A percentile compares a stretch with the other conserved stretches of the same genome.
Evolutionary conservation across 2,797 vertebrate genomes (phyloP).

Genomic region (Garrulus glandarius): DNA sequence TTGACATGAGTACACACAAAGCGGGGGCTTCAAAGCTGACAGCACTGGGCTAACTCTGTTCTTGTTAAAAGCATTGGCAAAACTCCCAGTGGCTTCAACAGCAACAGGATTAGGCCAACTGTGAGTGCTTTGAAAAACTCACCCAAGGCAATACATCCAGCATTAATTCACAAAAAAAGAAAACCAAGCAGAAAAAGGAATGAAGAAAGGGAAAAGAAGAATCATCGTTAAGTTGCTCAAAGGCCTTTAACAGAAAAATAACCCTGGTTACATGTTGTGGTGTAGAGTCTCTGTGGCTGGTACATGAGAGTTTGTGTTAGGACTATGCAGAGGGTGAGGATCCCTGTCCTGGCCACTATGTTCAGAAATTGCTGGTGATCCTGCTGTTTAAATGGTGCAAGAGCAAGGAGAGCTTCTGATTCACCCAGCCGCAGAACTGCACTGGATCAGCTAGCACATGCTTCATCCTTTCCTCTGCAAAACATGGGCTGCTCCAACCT

Average conservation of each 20-base stretch:
- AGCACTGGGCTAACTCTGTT: neutral
- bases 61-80: constrained; percentile 42
- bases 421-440: fast-evolving
- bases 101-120: constrained; percentile 25
- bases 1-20: constrained; percentile 17
- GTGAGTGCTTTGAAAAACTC: constrained; percentile 2
- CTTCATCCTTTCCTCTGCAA: neutral
- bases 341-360: neutral
- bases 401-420: neutral
- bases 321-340: neutral
- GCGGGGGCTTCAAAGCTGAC: constrained; percentile 46
- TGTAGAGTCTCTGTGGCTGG: neutral
- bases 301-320: neutral
- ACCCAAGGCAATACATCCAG: constrained; percentile 23
- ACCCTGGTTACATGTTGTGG: neutral
- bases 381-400: neutral
- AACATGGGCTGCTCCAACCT: neutral
- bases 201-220: neutral
- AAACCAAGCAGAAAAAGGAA: neutral
- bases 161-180: neutral
- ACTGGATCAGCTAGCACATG: neutral
- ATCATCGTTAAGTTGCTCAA: neutral
- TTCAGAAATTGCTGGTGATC: neutral
- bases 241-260: neutral
- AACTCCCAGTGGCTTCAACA: constrained; percentile 41